Percentiles rank a stretch among this genome's conserved stretches.
These are phyloP conservation scores for Ondatra zibethicus DNA, from an alignment of 2,113 vertebrate genomes.

Conservation along the genomic window DNA sequence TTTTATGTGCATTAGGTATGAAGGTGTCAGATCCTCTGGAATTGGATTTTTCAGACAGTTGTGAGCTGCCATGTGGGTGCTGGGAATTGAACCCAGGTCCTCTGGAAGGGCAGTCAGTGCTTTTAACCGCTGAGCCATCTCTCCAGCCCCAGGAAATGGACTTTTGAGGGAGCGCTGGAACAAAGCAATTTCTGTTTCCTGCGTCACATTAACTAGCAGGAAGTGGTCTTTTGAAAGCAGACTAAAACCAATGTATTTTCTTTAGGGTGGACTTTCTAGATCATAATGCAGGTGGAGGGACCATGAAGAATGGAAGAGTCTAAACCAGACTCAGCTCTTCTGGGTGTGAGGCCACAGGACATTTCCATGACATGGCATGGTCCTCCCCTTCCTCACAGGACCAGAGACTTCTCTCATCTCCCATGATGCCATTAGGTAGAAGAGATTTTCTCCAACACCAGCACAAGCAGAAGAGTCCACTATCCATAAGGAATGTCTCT, in stretches of 20 bases:
- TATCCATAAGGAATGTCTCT: not conserved
- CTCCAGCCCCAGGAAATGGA: conserved; percentile 76
- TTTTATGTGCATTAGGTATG: too few species aligned
- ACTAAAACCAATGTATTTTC: not conserved
- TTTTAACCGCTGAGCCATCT: too few species aligned
- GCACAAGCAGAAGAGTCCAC: not conserved
- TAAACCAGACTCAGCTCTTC: not conserved
- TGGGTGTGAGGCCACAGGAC: not conserved
- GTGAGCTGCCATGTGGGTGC: too few species aligned
- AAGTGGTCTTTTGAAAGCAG: conserved; percentile 74
- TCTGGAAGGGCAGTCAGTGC: too few species aligned
- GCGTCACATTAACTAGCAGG: conserved; percentile 69
- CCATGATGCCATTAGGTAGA: not conserved
- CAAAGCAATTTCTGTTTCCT: conserved; percentile 74
- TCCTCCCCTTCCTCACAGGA: not conserved
- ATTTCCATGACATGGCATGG: not conserved
- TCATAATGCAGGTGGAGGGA: fast-evolving
- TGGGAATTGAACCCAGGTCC: too few species aligned
- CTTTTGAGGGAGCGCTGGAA: conserved; percentile 60
- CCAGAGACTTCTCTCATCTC: not conserved
- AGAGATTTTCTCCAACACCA: not conserved
- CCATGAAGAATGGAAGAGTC: not conserved
- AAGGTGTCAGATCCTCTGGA: too few species aligned
- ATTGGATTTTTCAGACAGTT: too few species aligned
- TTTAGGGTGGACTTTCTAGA: not conserved